Evolutionary conservation across 1,140 invertebrate species (phyloP).

Genomic region (Pseudomyrmex pallidus): DNA sequence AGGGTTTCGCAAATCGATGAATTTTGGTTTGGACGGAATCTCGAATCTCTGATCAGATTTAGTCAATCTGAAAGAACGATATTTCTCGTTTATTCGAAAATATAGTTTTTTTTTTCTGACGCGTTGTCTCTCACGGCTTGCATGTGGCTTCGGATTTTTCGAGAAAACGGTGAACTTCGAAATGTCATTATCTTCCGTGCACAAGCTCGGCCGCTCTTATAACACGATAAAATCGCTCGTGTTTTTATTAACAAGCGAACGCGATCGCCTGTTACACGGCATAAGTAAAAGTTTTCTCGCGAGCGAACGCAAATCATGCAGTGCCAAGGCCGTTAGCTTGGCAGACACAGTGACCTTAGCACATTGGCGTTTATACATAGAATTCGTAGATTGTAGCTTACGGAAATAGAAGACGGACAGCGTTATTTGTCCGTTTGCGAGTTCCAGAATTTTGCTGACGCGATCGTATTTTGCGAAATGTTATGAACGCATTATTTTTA

Average conservation of each 20-base stretch:
- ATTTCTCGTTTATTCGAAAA: background rate
- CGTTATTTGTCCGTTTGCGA: slow-evolving; percentile 32
- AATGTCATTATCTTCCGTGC: background rate
- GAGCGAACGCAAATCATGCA: slow-evolving; percentile 19
- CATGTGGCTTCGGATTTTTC: background rate
- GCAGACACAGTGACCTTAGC: slow-evolving; percentile 48
- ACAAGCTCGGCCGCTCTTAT: background rate
- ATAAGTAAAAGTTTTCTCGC: slow-evolving; percentile 45
- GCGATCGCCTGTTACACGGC: background rate
- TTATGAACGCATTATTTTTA: slow-evolving; percentile 22
- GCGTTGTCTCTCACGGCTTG: slow-evolving; percentile 1
- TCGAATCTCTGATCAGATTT: slow-evolving; percentile 79
- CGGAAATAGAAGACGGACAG: slow-evolving; percentile 32
- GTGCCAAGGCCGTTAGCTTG: slow-evolving; percentile 42
- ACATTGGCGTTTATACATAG: slow-evolving; percentile 44
- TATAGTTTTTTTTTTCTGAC: background rate
- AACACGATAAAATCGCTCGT: slow-evolving; percentile 6
- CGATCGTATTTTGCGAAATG: slow-evolving; percentile 39
- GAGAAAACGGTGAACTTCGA: background rate
- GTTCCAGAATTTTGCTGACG: slow-evolving; percentile 26
- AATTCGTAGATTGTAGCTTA: slow-evolving; percentile 33
- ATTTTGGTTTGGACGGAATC: slow-evolving; percentile 77
- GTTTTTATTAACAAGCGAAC: background rate
- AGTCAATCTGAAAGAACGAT: slow-evolving; percentile 76
- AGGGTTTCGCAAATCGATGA: slow-evolving; percentile 82